Percentiles rank a stretch among this genome's conserved stretches.
phyloP scores from a whole-genome alignment of 53 echinoderm and acorn worm species.

The Paracentrotus lividus region DNA sequence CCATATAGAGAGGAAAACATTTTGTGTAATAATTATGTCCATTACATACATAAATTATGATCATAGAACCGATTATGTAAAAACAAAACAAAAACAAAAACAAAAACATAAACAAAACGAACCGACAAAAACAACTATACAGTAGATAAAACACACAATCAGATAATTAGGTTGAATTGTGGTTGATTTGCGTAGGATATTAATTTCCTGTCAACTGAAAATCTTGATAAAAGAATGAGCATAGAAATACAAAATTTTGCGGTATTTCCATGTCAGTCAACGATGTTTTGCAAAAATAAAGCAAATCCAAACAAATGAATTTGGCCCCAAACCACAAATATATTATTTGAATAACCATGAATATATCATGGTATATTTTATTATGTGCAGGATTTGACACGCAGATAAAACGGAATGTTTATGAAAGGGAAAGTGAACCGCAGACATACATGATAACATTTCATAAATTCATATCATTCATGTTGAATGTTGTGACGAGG shows the following conservation, averaged over 20 bases:
- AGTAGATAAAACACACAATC: not conserved
- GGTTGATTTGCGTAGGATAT: not conserved
- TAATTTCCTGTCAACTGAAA: not conserved
- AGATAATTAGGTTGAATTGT: not conserved
- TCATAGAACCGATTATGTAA: no score
- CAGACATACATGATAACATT: not conserved
- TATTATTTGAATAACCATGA: not conserved
- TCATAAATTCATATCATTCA: not conserved
- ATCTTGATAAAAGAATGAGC: not conserved
- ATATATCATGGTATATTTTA: not conserved
- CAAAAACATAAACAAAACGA: no score
- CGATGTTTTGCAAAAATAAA: not conserved
- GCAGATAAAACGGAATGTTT: slow-evolving; percentile 2
- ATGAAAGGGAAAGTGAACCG: not conserved
- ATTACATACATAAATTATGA: no score
- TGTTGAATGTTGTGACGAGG: not conserved
- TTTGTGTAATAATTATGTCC: no score
- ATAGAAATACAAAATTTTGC: not conserved
- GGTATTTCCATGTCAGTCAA: not conserved
- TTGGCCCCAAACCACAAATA: not conserved
- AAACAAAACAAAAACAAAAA: no score
- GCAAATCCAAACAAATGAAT: not conserved
- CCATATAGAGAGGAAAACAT: no score
- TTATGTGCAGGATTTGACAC: not conserved
- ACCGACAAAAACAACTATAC: no score